Conservation (phyloP, 2,113 vertebrate genomes). For the Climacteris rufus region DNA sequence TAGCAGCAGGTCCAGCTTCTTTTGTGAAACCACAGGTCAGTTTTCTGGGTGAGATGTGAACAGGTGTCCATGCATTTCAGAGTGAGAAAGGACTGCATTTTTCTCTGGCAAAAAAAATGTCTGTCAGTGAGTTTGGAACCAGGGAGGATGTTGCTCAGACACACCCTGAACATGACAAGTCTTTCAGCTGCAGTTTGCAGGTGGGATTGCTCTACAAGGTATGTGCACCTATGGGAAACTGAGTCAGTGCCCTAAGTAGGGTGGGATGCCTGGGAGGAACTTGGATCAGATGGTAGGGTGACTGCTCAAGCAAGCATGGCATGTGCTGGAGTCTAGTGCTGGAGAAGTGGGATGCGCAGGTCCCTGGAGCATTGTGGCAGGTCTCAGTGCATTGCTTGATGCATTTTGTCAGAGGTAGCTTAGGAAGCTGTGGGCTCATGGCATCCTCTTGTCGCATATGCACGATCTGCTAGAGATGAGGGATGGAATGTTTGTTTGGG, state of each 20-base stretch:
- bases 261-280: background rate
- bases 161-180: fast-evolving
- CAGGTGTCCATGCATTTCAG: background rate
- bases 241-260: fast-evolving
- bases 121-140: fast-evolving
- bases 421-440: background rate
- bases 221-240: fast-evolving
- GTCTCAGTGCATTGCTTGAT: fast-evolving
- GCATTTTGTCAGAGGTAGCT: background rate
- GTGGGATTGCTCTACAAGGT: background rate
- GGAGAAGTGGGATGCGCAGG: too few species aligned
- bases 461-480: background rate
- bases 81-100: background rate
- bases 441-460: fast-evolving
- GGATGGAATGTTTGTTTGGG: background rate
- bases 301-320: fast-evolving
- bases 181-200: background rate
- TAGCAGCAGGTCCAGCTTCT: fast-evolving
- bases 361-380: fast-evolving
- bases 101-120: fast-evolving
- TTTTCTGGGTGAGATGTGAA: background rate
- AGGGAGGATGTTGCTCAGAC: too few species aligned
- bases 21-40: background rate
- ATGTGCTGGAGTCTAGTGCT: fast-evolving
- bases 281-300: fast-evolving